These are phyloP conservation scores for Anniella stebbinsi DNA, from an alignment of 2,797 vertebrate genomes.

Conservation along the genomic window DNA sequence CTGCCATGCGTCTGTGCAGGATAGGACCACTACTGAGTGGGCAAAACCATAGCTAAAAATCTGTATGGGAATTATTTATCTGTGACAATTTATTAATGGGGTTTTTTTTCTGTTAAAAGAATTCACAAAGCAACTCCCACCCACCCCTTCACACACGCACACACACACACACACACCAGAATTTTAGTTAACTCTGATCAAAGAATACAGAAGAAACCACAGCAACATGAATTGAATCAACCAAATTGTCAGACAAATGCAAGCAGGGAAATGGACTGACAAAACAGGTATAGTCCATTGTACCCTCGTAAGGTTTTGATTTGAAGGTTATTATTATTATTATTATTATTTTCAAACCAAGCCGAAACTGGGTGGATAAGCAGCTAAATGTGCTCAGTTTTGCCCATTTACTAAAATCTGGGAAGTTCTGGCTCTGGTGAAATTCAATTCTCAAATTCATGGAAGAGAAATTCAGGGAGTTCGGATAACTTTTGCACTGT, in stretches of 20 bases:
- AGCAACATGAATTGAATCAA: background rate
- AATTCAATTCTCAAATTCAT: background rate
- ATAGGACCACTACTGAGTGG: background rate
- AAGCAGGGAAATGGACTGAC: background rate
- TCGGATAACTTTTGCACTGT: background rate
- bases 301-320: background rate
- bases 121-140: background rate
- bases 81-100: no score
- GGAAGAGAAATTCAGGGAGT: background rate
- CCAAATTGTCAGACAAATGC: background rate
- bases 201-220: no score
- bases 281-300: background rate
- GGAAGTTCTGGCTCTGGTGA: background rate
- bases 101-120: background rate
- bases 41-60: constrained; percentile 43
- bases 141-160: no score
- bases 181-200: background rate
- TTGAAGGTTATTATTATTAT: background rate
- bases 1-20: no score
- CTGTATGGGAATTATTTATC: constrained; percentile 46
- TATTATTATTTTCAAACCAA: background rate
- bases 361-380: background rate
- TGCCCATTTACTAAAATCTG: background rate
- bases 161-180: background rate
- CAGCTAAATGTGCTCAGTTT: background rate